phyloP scores from a whole-genome alignment of 2,113 vertebrate genomes.

The Pomatorhinus ruficollis region DNA sequence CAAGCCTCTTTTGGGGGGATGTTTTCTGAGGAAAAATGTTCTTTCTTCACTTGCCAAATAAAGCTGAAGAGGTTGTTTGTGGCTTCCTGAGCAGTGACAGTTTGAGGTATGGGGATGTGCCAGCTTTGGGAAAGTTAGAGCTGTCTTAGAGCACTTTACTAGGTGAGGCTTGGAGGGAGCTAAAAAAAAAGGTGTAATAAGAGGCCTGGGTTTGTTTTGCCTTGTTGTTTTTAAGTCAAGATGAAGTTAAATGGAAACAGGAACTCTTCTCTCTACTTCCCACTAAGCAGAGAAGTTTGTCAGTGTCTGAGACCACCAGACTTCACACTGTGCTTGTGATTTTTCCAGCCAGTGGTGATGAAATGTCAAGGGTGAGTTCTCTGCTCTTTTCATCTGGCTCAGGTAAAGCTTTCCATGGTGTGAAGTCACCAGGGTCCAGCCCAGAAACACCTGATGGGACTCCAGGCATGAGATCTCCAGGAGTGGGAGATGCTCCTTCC shows the following conservation, averaged over 20 bases:
- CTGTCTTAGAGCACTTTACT: background rate
- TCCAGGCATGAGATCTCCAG: background rate
- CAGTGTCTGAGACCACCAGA: background rate
- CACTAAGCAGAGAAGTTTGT: background rate
- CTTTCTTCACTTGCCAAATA: background rate
- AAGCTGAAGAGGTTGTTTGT: background rate
- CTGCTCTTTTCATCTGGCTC: background rate
- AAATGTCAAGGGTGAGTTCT: background rate
- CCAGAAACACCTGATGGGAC: background rate
- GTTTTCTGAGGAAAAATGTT: background rate
- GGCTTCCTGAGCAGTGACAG: background rate
- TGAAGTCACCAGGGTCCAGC: background rate
- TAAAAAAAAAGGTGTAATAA: fast-evolving
- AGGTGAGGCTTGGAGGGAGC: background rate
- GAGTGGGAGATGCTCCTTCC: background rate
- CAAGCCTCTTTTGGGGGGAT: fast-evolving
- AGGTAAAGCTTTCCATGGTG: background rate
- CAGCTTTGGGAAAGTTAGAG: background rate
- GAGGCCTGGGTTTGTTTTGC: background rate
- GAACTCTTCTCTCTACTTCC: background rate
- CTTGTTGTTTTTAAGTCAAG: background rate
- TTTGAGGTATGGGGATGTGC: background rate
- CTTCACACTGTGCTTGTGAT: background rate
- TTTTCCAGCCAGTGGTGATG: background rate
- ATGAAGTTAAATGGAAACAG: background rate